A percentile compares a stretch with the other conserved stretches of the same genome.
These are phyloP conservation scores for Columba guinea DNA, from an alignment of 2,797 vertebrate genomes.

Conservation along the genomic window DNA sequence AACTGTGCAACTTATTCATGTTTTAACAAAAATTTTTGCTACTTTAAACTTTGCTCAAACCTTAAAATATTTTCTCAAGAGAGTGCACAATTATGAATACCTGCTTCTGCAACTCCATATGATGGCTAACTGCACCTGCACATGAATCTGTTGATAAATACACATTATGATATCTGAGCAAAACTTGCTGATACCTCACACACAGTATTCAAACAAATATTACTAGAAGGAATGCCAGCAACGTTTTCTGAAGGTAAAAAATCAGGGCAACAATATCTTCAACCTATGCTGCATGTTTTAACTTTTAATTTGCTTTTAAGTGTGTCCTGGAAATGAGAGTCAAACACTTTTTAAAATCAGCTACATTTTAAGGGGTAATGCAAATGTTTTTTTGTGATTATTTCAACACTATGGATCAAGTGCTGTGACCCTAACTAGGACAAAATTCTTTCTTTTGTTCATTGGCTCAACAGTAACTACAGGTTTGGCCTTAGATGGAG, in stretches of 20 bases:
- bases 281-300: neutral
- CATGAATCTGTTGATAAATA: neutral
- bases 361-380: neutral
- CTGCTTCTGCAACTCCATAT: neutral
- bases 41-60: neutral
- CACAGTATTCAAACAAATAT: neutral
- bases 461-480: neutral
- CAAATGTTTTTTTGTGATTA: constrained; percentile 38
- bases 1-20: neutral
- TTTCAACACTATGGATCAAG: constrained; percentile 1
- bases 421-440: neutral
- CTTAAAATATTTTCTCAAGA: neutral
- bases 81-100: neutral
- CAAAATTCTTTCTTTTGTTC: neutral
- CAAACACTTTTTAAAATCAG: neutral
- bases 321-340: neutral
- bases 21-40: neutral
- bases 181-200: neutral
- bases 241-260: neutral
- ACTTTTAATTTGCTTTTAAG: neutral
- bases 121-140: neutral
- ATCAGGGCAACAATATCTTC: neutral
- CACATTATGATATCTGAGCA: neutral
- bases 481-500: neutral
- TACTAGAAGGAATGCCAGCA: neutral